Evolutionary conservation across 2,888 invertebrate species (phyloP).

Genomic region (Lepidochitona cinerea): DNA sequence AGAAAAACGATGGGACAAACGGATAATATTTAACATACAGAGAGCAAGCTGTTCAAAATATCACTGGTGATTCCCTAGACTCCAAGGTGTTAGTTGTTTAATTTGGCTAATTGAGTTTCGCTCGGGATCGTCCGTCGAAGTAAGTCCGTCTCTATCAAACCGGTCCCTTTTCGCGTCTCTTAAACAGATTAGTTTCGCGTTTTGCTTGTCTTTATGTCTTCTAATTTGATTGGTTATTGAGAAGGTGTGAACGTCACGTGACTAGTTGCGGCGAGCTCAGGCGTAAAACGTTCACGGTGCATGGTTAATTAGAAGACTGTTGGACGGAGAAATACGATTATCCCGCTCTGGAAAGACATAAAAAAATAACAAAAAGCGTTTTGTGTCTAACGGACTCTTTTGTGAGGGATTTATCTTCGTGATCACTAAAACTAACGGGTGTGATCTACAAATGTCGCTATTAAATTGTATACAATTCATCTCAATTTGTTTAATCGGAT

Average conservation of each 20-base stretch:
- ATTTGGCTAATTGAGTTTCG: background rate
- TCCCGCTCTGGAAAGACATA: no score
- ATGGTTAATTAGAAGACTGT: no score
- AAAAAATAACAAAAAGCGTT: no score
- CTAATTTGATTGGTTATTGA: background rate
- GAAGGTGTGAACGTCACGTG: background rate
- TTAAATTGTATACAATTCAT: no score
- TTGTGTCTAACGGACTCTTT: no score
- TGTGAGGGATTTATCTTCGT: no score
- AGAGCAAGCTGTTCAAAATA: background rate
- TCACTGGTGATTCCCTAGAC: background rate
- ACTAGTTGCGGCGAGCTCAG: background rate
- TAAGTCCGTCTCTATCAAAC: background rate
- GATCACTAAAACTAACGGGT: no score
- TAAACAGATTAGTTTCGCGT: background rate
- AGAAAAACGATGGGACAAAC: background rate
- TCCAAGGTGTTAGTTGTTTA: slow-evolving; percentile 1
- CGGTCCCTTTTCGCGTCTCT: background rate
- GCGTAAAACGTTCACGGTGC: background rate
- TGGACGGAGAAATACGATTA: no score
- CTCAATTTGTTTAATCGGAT: no score
- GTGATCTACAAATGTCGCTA: no score
- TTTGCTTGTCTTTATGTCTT: no score
- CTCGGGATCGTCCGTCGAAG: background rate
- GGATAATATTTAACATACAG: background rate